Evolutionary conservation across 2,888 invertebrate genomes (phyloP).

Genomic region (Ryuthela nishihirai): DNA sequence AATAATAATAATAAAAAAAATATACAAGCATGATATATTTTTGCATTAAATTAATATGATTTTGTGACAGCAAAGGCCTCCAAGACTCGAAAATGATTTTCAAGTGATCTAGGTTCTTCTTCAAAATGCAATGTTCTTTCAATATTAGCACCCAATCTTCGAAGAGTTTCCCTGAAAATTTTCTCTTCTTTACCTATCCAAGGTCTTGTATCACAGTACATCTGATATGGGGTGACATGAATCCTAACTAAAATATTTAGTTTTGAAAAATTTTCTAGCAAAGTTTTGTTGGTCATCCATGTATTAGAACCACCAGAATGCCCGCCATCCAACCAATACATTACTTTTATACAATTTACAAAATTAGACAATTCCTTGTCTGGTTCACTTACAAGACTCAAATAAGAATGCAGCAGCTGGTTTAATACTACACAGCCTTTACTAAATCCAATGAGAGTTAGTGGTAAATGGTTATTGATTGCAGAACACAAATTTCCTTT

Average conservation of each 20-base stretch:
- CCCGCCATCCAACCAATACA: slow-evolving; percentile 90
- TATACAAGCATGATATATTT: no score
- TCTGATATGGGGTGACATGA: slow-evolving; percentile 89
- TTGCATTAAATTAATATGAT: no score
- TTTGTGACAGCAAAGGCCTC: slow-evolving; percentile 40
- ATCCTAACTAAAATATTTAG: slow-evolving; percentile 67
- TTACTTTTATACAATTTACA: slow-evolving; percentile 59
- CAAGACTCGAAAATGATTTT: slow-evolving; percentile 73
- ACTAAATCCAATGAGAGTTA: slow-evolving; percentile 77
- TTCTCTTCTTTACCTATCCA: slow-evolving; percentile 83
- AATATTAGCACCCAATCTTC: slow-evolving; percentile 64
- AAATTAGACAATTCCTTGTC: slow-evolving; percentile 45
- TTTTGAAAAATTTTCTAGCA: slow-evolving; percentile 68
- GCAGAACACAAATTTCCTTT: neutral
- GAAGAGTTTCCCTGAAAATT: slow-evolving; percentile 65
- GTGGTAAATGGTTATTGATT: neutral
- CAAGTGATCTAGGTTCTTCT: slow-evolving; percentile 58
- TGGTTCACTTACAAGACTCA: slow-evolving; percentile 26
- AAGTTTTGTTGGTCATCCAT: slow-evolving; percentile 73
- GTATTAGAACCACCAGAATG: slow-evolving; percentile 84
- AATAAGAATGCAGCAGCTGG: slow-evolving; percentile 70
- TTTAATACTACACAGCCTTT: slow-evolving; percentile 92
- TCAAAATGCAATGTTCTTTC: slow-evolving; percentile 62
- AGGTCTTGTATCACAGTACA: slow-evolving; percentile 69
- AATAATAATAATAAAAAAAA: neutral